A percentile compares a stretch with the other conserved stretches of the same genome.
phyloP scores from a whole-genome alignment of 1,140 invertebrate genomes.

The Kradibia gibbosae region DNA sequence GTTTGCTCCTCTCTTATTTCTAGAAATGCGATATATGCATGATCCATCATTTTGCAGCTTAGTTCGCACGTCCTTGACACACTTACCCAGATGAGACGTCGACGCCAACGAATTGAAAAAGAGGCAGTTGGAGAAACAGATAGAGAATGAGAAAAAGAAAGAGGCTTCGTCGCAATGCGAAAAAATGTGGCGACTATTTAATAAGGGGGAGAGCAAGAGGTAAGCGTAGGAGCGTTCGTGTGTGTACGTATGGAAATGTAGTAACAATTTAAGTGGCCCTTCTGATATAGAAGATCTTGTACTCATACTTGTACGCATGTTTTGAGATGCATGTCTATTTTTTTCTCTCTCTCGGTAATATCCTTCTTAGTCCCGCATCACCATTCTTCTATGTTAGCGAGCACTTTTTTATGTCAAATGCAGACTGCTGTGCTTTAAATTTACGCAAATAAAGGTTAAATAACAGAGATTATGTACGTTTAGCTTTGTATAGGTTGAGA shows the following conservation, averaged over 20 bases:
- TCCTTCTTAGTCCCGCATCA: too few relatives aligned
- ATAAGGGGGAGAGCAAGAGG: too few relatives aligned
- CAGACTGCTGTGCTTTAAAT: too few relatives aligned
- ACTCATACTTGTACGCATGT: neutral
- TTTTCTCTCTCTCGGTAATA: neutral
- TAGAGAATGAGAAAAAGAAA: neutral
- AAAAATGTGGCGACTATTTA: too few relatives aligned
- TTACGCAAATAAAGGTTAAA: too few relatives aligned
- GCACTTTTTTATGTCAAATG: too few relatives aligned
- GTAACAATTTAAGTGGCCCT: neutral
- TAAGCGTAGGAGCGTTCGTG: neutral
- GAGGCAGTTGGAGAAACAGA: neutral
- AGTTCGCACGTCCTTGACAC: constrained; percentile 73
- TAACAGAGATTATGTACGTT: too few relatives aligned
- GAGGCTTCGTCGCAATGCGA: neutral
- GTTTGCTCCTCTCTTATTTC: constrained; percentile 44
- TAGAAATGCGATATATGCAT: constrained; percentile 22
- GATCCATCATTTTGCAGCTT: constrained; percentile 61
- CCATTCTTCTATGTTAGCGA: neutral
- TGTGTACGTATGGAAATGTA: too few relatives aligned
- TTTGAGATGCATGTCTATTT: neutral
- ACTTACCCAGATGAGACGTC: constrained; percentile 64
- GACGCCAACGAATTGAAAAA: constrained; percentile 13
- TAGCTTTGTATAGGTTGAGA: too few relatives aligned
- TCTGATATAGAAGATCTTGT: neutral